Base-by-base conservation (phyloP, 2,888 invertebrate species). In the Sesia apiformis region DNA sequence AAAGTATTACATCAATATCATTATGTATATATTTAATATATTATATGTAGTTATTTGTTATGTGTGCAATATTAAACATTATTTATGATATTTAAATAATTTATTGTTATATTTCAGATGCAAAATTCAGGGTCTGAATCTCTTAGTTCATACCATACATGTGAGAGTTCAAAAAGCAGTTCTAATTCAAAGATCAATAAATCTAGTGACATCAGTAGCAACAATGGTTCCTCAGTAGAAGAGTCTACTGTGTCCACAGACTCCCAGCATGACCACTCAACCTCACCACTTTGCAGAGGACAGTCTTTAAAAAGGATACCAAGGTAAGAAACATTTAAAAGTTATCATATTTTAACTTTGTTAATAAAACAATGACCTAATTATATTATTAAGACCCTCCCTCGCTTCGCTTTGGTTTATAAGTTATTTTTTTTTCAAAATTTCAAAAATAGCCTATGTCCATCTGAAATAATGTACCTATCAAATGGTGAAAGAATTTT, bases 261-360 rank as follows among this genome's bases (percentile, higher is more conserved):
- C 63, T 81, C 89, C 2, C 90, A 90, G 57, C 87, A 88, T 60
- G 90, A 91, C 63, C 86, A 91, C 53, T 91, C 91, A 4, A 90
- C 90, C 59, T 92, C 85, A 62, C 92, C 85, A 66, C 76, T 90
- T 4, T 91, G 91, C 65, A 90, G 92, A 76, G 81, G 86, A 38
- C 84, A 86, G 54, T 81, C 89, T 39, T 69, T 89, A 53, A 89
- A 88, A 59, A 80, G 87, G 61, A 87, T 89, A 74, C 89, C 89
- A 3, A 89, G 88, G 88, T 87, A 74, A 46, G n/a, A 53, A 23
- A 40, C 3, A 51, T 39, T 8, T 6, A 6, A 42, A 42, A 6
- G 5, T 6, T 42, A 3, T 49, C 23, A n/a, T 38, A 23, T 23
- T 23, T 23, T 23, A 23, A 23, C 23, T 23, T 23, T 23, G 23